Conservation (phyloP, 37 sponge, comb jelly and placozoan species). For the Halisarca cf. caerulea region DNA sequence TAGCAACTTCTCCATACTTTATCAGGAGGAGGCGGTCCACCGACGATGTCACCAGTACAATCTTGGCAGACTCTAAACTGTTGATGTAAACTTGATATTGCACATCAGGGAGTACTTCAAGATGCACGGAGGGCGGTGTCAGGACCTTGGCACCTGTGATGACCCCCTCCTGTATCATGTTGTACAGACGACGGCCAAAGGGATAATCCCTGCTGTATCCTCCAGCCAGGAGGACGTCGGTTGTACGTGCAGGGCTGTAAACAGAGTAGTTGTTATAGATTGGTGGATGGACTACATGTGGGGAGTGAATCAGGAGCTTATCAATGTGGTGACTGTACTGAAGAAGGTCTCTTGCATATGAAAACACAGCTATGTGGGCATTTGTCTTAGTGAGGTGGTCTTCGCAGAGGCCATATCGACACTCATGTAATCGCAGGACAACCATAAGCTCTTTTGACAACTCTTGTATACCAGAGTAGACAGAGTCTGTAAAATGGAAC, state of each 20-base stretch:
- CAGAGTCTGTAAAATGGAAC: not conserved
- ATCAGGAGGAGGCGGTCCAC: not conserved
- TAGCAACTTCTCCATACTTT: conserved; percentile 30
- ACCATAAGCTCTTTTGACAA: not conserved
- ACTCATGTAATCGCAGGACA: conserved; percentile 31
- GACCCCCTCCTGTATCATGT: conserved; percentile 1
- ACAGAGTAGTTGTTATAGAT: conserved; percentile 1
- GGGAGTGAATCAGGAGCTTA: conserved; percentile 7
- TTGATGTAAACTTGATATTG: not conserved
- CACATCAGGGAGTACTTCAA: not conserved
- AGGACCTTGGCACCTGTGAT: conserved; percentile 11
- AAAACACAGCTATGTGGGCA: conserved; percentile 11
- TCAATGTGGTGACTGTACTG: conserved; percentile 7
- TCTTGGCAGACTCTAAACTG: conserved; percentile 21
- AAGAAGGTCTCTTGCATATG: conserved; percentile 29
- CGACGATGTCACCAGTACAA: conserved; percentile 17
- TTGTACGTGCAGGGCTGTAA: not conserved
- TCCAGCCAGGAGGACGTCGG: conserved; percentile 6
- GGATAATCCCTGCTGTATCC: conserved; percentile 2
- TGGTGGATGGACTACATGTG: conserved; percentile 35
- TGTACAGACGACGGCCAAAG: conserved; percentile 17
- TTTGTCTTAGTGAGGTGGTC: not conserved
- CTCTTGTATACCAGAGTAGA: conserved; percentile 3
- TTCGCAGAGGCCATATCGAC: conserved; percentile 34
- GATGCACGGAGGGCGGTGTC: not conserved